Evolutionary conservation across 2,113 vertebrate species (phyloP).

Genomic region (Pithys albifrons): DNA sequence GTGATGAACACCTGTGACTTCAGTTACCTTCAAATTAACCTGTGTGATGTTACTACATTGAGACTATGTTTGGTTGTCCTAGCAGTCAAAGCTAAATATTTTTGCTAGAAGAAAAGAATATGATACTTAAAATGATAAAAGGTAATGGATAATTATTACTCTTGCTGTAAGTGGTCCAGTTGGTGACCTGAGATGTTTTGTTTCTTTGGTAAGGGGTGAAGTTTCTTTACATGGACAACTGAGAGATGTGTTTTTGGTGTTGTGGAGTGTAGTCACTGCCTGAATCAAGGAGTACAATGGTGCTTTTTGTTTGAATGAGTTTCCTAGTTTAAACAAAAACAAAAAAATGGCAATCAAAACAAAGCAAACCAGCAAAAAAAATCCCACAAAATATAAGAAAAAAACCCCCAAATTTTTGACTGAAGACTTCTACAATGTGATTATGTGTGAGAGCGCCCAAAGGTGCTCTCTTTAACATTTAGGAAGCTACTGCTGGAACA

Average conservation of each 20-base stretch:
- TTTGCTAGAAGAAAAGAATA: neutral
- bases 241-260: neutral
- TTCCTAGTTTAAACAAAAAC: neutral
- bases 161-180: neutral
- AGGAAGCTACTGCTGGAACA: neutral
- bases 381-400: neutral
- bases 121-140: neutral
- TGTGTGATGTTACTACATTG: neutral
- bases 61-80: neutral
- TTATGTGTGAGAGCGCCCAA: neutral
- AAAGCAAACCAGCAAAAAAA: neutral
- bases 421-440: neutral
- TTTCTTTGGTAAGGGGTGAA: neutral
- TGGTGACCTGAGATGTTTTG: neutral
- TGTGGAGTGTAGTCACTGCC: neutral
- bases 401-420: accelerated
- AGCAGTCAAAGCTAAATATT: neutral
- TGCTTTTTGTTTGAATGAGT: neutral
- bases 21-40: neutral
- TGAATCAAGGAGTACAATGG: neutral
- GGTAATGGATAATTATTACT: neutral
- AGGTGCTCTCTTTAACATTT: neutral
- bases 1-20: neutral
- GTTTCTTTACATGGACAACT: neutral
- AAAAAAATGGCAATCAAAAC: no score